These are phyloP conservation scores for Ascaphus truei DNA, from an alignment of 2,113 vertebrate species.

Conservation along the genomic window DNA sequence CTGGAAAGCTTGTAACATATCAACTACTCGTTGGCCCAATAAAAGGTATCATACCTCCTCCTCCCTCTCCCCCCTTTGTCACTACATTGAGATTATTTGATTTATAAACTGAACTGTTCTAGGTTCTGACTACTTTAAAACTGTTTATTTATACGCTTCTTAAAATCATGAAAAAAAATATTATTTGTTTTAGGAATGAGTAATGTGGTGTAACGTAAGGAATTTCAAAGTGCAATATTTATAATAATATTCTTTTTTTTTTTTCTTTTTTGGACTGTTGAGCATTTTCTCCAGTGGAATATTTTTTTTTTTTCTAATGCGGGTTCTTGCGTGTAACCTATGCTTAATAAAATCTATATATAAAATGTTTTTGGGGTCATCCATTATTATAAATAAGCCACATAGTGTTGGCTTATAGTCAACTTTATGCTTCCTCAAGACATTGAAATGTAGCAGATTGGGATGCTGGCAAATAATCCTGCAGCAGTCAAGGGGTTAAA, in stretches of 20 bases:
- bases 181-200: slow-evolving; percentile 46
- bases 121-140: slow-evolving; percentile 34
- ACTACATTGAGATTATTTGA: too few relatives aligned
- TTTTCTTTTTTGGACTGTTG: slow-evolving; percentile 43
- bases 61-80: too few relatives aligned
- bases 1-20: too few relatives aligned
- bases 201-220: slow-evolving; percentile 56
- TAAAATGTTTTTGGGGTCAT: slow-evolving; percentile 39
- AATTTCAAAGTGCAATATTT: slow-evolving; percentile 83
- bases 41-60: too few relatives aligned
- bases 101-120: slow-evolving; percentile 23
- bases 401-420: too few relatives aligned
- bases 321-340: slow-evolving; percentile 50
- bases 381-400: too few relatives aligned
- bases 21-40: too few relatives aligned
- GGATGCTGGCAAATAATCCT: too few relatives aligned
- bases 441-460: too few relatives aligned
- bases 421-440: too few relatives aligned
- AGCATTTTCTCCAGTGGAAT: slow-evolving; percentile 16
- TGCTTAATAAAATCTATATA: slow-evolving; percentile 64
- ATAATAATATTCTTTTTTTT: slow-evolving; percentile 56
- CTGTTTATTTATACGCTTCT: slow-evolving; percentile 57
- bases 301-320: slow-evolving; percentile 48
- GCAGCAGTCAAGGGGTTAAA: too few relatives aligned
- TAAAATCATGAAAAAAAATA: slow-evolving; percentile 19